phyloP scores from a whole-genome alignment of 2,888 invertebrate genomes.

The Clanis bilineata region DNA sequence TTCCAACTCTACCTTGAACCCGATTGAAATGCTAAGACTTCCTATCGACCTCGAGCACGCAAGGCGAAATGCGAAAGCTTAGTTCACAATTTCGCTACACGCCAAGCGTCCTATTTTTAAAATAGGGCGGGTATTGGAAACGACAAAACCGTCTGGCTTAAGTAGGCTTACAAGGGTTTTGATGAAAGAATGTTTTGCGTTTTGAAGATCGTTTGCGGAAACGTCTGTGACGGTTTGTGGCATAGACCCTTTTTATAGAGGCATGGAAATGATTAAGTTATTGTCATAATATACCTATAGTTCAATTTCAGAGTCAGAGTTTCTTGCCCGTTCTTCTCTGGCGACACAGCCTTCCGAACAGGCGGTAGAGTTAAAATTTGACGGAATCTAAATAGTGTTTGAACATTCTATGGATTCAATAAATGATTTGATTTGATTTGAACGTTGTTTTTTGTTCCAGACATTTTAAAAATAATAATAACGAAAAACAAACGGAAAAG shows the following conservation, averaged over 20 bases:
- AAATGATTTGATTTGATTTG: neutral
- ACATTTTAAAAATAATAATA: conserved; percentile 41
- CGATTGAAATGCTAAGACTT: conserved; percentile 3
- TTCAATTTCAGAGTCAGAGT: too few species aligned
- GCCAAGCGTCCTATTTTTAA: neutral
- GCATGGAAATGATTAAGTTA: too few species aligned
- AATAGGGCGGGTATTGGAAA: neutral
- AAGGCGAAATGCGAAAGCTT: conserved; percentile 13
- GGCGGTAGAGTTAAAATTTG: too few species aligned
- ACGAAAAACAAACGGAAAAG: conserved; percentile 43
- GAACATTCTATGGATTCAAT: too few species aligned
- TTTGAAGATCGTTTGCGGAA: too few species aligned
- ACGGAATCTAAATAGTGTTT: too few species aligned
- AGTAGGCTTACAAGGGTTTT: neutral
- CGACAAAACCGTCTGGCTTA: neutral
- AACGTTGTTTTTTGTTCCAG: neutral
- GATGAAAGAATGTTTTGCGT: neutral
- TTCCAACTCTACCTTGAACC: conserved; percentile 8
- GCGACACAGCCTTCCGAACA: too few species aligned
- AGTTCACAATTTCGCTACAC: conserved; percentile 3
- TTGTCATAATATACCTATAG: too few species aligned
- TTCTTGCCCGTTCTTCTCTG: too few species aligned
- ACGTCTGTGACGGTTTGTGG: too few species aligned
- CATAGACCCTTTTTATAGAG: too few species aligned
- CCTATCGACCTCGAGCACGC: conserved; percentile 16